Evolutionary conservation across 2,113 vertebrate species (phyloP).

Genomic region (Thomomys bottae): DNA sequence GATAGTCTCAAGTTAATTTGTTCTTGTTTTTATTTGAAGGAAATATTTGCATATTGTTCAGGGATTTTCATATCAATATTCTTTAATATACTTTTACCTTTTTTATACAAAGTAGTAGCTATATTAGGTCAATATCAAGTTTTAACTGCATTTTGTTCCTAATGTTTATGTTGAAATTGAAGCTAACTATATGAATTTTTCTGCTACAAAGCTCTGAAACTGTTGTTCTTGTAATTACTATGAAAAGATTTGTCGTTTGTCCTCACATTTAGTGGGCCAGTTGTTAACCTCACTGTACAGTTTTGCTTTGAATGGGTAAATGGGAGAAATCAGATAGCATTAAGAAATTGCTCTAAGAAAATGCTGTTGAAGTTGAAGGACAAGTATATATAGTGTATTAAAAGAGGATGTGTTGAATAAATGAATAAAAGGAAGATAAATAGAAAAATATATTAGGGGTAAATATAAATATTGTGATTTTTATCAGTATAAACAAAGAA

Average conservation of each 20-base stretch:
- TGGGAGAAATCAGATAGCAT: conserved; percentile 48
- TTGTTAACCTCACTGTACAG: not conserved
- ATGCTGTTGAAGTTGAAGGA: not conserved
- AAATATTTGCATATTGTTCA: conserved; percentile 73
- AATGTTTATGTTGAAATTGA: conserved; percentile 54
- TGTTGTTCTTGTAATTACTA: conserved; percentile 38
- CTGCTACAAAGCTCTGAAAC: conserved; percentile 1
- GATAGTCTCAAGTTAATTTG: conserved; percentile 80
- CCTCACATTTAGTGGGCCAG: not conserved
- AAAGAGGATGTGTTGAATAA: not conserved
- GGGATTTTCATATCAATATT: conserved; percentile 66
- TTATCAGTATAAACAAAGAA: conserved; percentile 23
- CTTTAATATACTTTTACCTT: conserved; percentile 71
- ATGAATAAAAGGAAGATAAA: not conserved
- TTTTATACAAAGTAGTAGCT: conserved; percentile 62
- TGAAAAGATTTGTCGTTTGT: conserved; percentile 37
- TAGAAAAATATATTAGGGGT: not conserved
- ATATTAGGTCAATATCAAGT: conserved; percentile 22
- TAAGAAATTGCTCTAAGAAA: conserved; percentile 46
- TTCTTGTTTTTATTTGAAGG: conserved; percentile 77
- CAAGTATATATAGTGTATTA: not conserved
- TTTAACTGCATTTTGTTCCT: conserved; percentile 32
- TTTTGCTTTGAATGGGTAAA: not conserved
- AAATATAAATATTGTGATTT: not conserved
- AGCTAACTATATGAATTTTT: conserved; percentile 57